Conservation (phyloP, 2,797 vertebrate species). For the Eospalax fontanierii region DNA sequence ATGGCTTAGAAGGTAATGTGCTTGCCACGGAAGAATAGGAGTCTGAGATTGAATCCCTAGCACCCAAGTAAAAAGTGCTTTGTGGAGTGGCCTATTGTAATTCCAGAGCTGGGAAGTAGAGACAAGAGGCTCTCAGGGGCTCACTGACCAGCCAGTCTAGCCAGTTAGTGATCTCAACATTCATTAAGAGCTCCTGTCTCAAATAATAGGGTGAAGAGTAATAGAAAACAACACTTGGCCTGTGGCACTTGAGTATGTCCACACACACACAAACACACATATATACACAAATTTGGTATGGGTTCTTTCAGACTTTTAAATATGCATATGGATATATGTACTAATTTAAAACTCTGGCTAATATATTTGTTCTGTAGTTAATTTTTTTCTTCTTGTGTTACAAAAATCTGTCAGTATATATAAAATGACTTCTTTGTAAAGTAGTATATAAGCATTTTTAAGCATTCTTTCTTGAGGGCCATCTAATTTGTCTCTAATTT, state of each 20-base stretch:
- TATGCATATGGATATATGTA: not conserved
- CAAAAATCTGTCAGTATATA: constrained; percentile 20
- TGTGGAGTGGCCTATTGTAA: not conserved
- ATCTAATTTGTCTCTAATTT: constrained; percentile 55
- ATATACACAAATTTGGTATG: not conserved
- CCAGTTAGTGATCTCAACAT: not conserved
- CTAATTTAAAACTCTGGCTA: not conserved
- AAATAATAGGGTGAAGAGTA: not conserved
- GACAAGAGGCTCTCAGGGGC: not conserved
- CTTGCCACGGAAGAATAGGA: not conserved
- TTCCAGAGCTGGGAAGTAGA: not conserved
- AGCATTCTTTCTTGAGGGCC: constrained; percentile 5
- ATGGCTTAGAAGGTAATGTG: not conserved
- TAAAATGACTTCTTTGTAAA: constrained; percentile 47
- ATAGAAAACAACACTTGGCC: not conserved
- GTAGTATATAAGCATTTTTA: constrained; percentile 7
- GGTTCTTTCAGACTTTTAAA: constrained; percentile 8
- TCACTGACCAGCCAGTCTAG: not conserved
- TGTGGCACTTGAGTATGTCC: not conserved
- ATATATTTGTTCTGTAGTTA: not conserved
- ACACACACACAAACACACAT: not conserved
- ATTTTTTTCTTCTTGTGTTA: constrained; percentile 22
- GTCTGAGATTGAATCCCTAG: not conserved
- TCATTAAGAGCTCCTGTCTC: not conserved
- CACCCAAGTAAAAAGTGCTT: not conserved